phyloP scores from a whole-genome alignment of 2,888 invertebrate species.

The Antheraea assamensis region DNA sequence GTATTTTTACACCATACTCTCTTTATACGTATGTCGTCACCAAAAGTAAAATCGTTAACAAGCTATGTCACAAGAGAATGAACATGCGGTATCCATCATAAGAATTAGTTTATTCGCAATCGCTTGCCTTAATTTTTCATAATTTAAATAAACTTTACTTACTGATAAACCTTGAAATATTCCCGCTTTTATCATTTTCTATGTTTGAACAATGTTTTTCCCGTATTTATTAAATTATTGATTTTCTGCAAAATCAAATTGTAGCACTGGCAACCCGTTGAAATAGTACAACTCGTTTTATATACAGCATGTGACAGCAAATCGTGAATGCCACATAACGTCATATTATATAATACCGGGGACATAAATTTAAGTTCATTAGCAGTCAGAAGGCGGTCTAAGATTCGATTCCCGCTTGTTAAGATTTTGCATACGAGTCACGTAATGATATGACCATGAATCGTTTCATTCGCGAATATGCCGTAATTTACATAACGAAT shows the following conservation, averaged over 20 bases:
- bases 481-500: conserved; percentile 19
- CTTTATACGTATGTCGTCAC: too few species aligned
- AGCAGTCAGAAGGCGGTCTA: conserved; percentile 52
- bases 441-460: conserved; percentile 50
- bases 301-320: not conserved
- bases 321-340: conserved; percentile 34
- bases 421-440: conserved; percentile 49
- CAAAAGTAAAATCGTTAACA: too few species aligned
- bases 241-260: not conserved
- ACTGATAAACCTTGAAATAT: too few species aligned
- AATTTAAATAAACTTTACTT: too few species aligned
- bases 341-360: conserved; percentile 52
- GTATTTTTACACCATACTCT: too few species aligned
- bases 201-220: not conserved
- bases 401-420: conserved; percentile 24
- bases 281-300: not conserved
- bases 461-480: conserved; percentile 46
- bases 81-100: too few species aligned
- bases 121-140: too few species aligned
- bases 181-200: too few species aligned
- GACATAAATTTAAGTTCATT: conserved; percentile 60
- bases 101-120: too few species aligned
- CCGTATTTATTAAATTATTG: not conserved
- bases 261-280: not conserved
- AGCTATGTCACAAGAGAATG: too few species aligned